phyloP scores from a whole-genome alignment of 2,888 invertebrate species.

The Drosophila fungiperda region DNA sequence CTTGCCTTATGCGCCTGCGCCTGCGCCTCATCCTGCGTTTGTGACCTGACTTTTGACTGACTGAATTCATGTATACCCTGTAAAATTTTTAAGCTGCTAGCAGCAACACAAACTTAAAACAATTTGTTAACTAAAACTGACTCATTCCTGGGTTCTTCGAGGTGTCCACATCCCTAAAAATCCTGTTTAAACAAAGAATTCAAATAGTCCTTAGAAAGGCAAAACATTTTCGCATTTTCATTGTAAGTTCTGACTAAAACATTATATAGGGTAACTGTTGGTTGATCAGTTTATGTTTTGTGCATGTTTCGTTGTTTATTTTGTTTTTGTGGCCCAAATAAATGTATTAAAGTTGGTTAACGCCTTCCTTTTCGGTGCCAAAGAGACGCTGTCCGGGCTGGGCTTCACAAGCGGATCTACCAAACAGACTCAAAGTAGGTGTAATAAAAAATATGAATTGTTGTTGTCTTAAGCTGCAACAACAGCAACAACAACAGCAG shows the following conservation, averaged over 20 bases:
- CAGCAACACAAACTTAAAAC: not conserved
- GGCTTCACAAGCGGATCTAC: slow-evolving; percentile 10
- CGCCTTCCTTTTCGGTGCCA: slow-evolving; percentile 68
- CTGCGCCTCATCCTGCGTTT: slow-evolving; percentile 8
- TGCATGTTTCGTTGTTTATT: slow-evolving; percentile 20
- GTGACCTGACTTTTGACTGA: slow-evolving; percentile 1
- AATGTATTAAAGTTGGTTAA: slow-evolving; percentile 83
- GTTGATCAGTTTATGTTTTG: not conserved
- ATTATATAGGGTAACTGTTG: slow-evolving; percentile 1
- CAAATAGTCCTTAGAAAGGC: not conserved
- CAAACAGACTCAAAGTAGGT: slow-evolving; percentile 64
- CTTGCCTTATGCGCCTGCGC: slow-evolving; percentile 11
- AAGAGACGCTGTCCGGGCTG: slow-evolving; percentile 9
- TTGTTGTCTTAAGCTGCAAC: slow-evolving; percentile 72
- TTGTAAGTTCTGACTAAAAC: not conserved
- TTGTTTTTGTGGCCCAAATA: slow-evolving; percentile 78
- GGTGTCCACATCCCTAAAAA: not conserved
- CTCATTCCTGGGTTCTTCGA: not conserved
- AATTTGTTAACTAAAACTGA: not conserved
- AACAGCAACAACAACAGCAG: slow-evolving; percentile 18
- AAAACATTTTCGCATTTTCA: not conserved
- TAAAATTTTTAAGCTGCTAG: not conserved
- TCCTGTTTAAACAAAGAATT: not conserved
- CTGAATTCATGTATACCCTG: slow-evolving; percentile 17
- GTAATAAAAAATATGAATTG: slow-evolving; percentile 79